Evolutionary conservation across 2,797 vertebrate species (phyloP).

Genomic region (Avahi laniger): DNA sequence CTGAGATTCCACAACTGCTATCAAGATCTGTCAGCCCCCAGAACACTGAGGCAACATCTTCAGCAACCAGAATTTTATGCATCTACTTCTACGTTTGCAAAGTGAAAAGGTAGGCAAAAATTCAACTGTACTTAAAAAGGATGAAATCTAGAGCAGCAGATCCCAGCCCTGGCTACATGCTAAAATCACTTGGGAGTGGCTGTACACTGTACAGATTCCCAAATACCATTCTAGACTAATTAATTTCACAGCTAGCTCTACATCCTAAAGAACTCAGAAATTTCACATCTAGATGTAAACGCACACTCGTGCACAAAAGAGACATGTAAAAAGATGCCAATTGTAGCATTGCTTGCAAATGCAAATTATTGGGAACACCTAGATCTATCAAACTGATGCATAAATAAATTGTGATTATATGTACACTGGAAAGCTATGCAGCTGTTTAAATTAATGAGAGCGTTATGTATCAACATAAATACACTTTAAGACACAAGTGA

Average conservation of each 20-base stretch:
- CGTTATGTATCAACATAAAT: background rate
- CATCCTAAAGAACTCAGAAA: background rate
- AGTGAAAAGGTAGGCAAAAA: background rate
- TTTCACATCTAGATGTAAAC: background rate
- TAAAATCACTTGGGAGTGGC: background rate
- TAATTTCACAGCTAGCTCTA: background rate
- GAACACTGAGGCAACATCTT: background rate
- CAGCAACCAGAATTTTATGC: background rate
- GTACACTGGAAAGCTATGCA: background rate
- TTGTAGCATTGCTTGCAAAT: background rate
- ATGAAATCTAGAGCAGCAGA: background rate
- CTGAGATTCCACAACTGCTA: background rate
- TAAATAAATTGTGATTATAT: background rate
- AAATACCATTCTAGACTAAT: background rate
- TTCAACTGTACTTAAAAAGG: background rate
- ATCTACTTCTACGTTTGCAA: background rate
- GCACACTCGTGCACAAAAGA: background rate
- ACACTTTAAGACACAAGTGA: background rate
- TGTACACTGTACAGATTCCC: background rate
- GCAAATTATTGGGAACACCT: background rate
- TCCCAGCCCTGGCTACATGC: background rate
- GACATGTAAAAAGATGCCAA: background rate
- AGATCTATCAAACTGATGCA: background rate
- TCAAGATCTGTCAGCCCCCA: background rate
- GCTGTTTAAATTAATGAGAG: background rate